These are phyloP conservation scores for Lamellibrachia luymesi DNA, from an alignment of 1,140 invertebrate genomes.

Conservation along the genomic window DNA sequence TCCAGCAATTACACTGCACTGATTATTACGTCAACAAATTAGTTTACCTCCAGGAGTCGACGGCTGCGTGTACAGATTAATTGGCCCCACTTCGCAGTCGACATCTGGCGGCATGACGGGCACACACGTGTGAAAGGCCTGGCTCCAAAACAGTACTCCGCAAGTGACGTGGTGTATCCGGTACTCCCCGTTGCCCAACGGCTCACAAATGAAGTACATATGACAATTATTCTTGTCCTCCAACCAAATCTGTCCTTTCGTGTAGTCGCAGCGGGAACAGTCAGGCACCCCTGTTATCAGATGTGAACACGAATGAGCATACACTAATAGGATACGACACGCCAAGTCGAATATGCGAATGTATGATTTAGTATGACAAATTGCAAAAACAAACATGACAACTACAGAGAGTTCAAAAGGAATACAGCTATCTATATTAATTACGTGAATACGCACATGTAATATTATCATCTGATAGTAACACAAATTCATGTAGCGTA, in stretches of 20 bases:
- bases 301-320: not conserved
- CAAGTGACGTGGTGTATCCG: not conserved
- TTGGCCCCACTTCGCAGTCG: not conserved
- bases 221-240: not conserved
- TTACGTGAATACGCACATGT: no score
- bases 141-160: not conserved
- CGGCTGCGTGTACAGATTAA: not conserved
- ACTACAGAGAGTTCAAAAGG: no score
- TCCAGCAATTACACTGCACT: no score
- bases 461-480: no score
- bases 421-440: no score
- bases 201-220: not conserved
- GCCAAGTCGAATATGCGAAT: no score
- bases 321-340: no score
- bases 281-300: not conserved
- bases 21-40: not conserved
- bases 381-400: no score
- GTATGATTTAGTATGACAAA: no score
- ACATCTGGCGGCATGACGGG: not conserved
- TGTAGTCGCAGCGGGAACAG: not conserved
- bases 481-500: no score
- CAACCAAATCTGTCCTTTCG: not conserved
- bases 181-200: not conserved
- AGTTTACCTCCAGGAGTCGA: not conserved
- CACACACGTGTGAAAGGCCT: not conserved